Evolutionary conservation across 2,113 vertebrate species (phyloP), one percentile per base, ranked within the genome.

Genomic region (Carettochelys insculpta): DNA sequence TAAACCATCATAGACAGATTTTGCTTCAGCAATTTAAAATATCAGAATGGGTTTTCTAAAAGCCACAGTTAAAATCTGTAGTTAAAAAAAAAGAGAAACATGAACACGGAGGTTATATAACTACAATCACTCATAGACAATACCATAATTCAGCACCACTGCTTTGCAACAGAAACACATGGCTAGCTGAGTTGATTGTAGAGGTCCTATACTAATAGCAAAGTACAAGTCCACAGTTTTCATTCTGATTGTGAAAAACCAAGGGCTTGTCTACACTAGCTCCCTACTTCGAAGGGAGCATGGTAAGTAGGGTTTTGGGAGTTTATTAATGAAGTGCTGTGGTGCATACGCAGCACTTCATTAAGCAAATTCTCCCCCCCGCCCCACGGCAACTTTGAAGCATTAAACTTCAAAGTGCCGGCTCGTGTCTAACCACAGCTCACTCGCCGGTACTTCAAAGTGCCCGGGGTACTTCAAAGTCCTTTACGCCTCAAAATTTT

Each of bases 241-340:
- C 34, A 65, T 5, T 3, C 10, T 50, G 79, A 47, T 84, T 48
- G 16, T 8, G 50, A 1, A 3, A 0, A n/a, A n/a, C n/a, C n/a
- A n/a, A n/a, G n/a, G n/a, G n/a, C n/a, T n/a, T n/a, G n/a, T n/a
- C n/a, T n/a, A n/a, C n/a, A n/a, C n/a, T n/a, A n/a, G n/a, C n/a
- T n/a, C n/a, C n/a, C n/a, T n/a, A n/a, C n/a, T n/a, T n/a, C n/a
- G n/a, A n/a, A n/a, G n/a, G n/a, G n/a, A n/a, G n/a, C n/a, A n/a
- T n/a, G n/a, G n/a, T n/a, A n/a, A n/a, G n/a, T n/a, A n/a, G n/a
- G n/a, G n/a, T n/a, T n/a, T n/a, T n/a, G n/a, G n/a, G n/a, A n/a
- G n/a, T n/a, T n/a, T n/a, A n/a, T n/a, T n/a, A n/a, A n/a, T n/a
- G n/a, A n/a, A n/a, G n/a, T n/a, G n/a, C n/a, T n/a, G n/a, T n/a